Conservation (phyloP, 2,888 invertebrate species). For the Willowsia nigromaculata region DNA sequence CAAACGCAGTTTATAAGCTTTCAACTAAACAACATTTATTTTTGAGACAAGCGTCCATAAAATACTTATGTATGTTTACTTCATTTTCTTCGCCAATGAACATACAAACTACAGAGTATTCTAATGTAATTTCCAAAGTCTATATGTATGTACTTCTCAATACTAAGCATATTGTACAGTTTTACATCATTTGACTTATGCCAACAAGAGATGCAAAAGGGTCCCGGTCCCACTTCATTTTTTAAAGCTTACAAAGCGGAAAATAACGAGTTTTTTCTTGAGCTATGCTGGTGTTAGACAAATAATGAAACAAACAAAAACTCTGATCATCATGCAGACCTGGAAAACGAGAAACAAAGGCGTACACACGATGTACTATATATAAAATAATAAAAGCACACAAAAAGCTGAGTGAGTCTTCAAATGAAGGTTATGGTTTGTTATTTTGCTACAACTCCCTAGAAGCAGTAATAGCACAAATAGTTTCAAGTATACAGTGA, state of each 20-base stretch:
- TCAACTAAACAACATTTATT: no score
- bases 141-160: no score
- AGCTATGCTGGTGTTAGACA: neutral
- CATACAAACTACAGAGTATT: no score
- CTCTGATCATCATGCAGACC: neutral
- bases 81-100: no score
- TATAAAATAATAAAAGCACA: no score
- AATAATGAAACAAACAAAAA: neutral
- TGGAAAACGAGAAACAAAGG: neutral
- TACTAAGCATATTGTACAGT: no score
- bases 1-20: no score
- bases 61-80: no score
- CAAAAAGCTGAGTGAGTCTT: no score
- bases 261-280: neutral
- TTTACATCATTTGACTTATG: no score
- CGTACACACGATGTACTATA: neutral
- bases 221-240: neutral
- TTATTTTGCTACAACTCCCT: neutral
- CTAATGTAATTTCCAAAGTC: no score
- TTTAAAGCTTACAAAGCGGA: slow-evolving; percentile 6
- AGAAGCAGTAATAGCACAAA: neutral
- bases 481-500: neutral
- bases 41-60: no score
- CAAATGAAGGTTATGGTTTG: neutral
- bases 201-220: neutral